A percentile compares a stretch with the other conserved stretches of the same genome.
These are phyloP conservation scores for Scophthalmus maximus DNA, from an alignment of 2,113 vertebrate genomes.

Conservation along the genomic window DNA sequence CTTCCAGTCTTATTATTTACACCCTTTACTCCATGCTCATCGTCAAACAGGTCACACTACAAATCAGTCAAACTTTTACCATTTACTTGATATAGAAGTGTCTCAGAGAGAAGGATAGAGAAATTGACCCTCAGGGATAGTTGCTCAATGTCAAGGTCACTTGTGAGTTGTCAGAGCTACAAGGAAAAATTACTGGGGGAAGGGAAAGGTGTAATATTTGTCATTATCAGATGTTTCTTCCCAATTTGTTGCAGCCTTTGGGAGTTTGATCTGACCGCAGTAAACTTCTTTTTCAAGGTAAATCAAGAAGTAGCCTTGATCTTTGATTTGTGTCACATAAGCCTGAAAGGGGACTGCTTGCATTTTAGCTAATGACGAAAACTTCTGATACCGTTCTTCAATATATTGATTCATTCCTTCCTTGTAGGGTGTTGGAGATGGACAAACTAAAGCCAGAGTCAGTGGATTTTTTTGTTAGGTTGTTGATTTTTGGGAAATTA, in stretches of 20 bases:
- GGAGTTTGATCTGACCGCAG: conserved; percentile 29
- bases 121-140: conserved; percentile 39
- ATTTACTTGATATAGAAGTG: conserved; percentile 29
- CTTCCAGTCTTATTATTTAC: background rate
- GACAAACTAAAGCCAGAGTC: background rate
- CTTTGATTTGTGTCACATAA: conserved; percentile 1
- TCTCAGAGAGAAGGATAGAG: conserved; percentile 27
- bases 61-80: conserved; percentile 29
- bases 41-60: conserved; percentile 11
- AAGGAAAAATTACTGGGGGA: conserved; percentile 57
- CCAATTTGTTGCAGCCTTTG: conserved; percentile 19
- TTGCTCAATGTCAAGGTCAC: conserved; percentile 61
- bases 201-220: conserved; percentile 62
- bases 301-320: background rate
- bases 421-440: no score
- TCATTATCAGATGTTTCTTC: conserved; percentile 64
- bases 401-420: no score
- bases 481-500: no score
- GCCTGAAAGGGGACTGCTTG: background rate
- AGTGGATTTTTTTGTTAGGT: no score
- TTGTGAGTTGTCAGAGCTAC: conserved; percentile 48
- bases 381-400: no score
- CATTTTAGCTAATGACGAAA: background rate
- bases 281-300: conserved; percentile 1
- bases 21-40: background rate